A percentile compares a stretch with the other conserved stretches of the same genome.
Conservation (phyloP, 2,797 vertebrate species). For the Benthosema pterotum region DNA sequence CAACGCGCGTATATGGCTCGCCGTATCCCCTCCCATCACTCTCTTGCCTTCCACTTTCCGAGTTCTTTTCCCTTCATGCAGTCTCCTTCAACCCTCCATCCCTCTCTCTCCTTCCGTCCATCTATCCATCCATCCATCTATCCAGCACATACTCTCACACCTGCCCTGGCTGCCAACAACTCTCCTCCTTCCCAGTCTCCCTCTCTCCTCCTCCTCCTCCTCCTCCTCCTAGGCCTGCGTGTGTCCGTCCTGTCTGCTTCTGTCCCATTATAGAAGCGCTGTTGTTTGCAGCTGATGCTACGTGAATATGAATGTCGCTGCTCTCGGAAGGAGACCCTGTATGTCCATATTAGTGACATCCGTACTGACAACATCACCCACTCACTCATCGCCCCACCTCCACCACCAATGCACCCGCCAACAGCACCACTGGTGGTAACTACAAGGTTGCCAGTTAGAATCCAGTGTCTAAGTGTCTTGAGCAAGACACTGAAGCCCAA, state of each 20-base stretch:
- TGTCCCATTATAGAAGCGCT: slow-evolving; percentile 45
- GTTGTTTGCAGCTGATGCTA: slow-evolving; percentile 36
- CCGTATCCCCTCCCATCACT: no score
- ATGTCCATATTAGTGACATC: slow-evolving; percentile 42
- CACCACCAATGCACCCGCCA: no score
- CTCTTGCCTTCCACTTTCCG: no score
- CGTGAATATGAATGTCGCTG: slow-evolving; percentile 46
- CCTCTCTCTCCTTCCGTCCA: slow-evolving; percentile 29
- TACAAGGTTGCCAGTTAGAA: no score
- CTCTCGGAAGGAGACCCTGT: no score
- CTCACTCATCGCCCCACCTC: not conserved
- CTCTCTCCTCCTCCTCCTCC: slow-evolving; percentile 20
- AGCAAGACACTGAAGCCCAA: no score
- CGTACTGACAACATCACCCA: slow-evolving; percentile 44
- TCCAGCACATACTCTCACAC: no score
- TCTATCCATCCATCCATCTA: no score
- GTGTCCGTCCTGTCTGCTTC: slow-evolving; percentile 18
- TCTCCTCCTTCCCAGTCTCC: slow-evolving; percentile 26
- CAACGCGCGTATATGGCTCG: no score
- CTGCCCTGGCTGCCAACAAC: no score
- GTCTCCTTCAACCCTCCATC: slow-evolving; percentile 12
- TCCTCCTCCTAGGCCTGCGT: slow-evolving; percentile 13
- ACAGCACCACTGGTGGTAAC: slow-evolving; percentile 5
- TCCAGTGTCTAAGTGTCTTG: no score
- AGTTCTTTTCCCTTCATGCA: no score